Base-by-base conservation (phyloP, 1,140 invertebrate genomes). In the Stegodyphus mimosarum region DNA sequence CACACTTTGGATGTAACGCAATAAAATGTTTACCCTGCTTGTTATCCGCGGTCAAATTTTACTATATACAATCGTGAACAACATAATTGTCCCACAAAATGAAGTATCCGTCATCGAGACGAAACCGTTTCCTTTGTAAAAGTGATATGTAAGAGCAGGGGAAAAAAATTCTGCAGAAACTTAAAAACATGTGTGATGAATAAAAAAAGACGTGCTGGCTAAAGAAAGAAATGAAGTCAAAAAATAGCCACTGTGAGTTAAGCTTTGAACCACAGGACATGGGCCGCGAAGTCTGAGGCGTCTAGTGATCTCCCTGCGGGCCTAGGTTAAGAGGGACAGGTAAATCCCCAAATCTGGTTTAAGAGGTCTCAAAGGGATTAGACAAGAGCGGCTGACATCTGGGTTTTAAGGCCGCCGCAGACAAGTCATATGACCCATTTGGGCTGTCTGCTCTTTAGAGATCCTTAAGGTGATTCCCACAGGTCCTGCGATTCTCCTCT, bases 291-390 rank as follows among this genome's bases (percentile, higher is more conserved):
- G 33, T 33, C 55, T 67, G n/a, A 80, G 78, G 70, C 78, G 78
- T 72, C 80, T 83, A 13, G 80, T 64, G 70, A 83, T 74, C 55
- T 83, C 80, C 80, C 80, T 74, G 55, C 60, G 70, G 80, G 80
- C 80, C 18, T 49, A 67, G 49, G 71, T 84, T 75, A 75, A 75
- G 81, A 84, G 53, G 81, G 73, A 84, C 81, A 84, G 81, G 81
- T 84, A 84, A 84, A 84, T 84, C 81, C 81, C 81, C 81, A 75
- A 84, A 84, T 84, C 81, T 84, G 81, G 72, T 84, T 84, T 84
- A 84, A 84, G 81, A 84, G 81, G 81, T 84, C 81, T 84, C 81
- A 55, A 84, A 84, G 81, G 81, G 73, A 76, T 84, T 75, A 84
- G 51, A 60, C 73, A 50, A 55, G 72, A 70, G 51, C 72, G 71